These are phyloP conservation scores for Neodiprion pinetum DNA, from an alignment of 1,140 invertebrate species.

Conservation along the genomic window DNA sequence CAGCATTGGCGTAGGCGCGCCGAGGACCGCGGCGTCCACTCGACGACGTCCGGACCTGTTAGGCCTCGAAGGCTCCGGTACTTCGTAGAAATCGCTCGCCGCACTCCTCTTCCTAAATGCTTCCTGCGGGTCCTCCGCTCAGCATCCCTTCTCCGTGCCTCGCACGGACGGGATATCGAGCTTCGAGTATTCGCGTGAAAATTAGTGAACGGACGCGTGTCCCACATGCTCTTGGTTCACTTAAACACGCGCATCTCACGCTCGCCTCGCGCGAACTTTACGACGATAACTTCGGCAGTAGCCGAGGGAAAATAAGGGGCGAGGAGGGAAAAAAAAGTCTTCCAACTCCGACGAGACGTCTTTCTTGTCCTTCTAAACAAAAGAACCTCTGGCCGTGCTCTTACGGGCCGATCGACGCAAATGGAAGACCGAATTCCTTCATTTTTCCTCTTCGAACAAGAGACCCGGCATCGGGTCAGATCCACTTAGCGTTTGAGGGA, in stretches of 20 bases:
- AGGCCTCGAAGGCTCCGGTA: slow-evolving; percentile 27
- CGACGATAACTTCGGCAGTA: background rate
- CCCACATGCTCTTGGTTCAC: background rate
- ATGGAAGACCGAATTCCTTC: background rate
- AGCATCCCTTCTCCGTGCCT: background rate
- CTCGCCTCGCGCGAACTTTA: background rate
- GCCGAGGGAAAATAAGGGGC: background rate
- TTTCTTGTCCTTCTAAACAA: background rate
- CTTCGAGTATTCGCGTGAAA: slow-evolving; percentile 1
- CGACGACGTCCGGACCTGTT: slow-evolving; percentile 22
- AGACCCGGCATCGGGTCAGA: background rate
- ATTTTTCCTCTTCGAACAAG: too few relatives aligned
- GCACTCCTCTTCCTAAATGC: background rate
- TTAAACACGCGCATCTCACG: background rate
- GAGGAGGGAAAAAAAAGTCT: too few relatives aligned
- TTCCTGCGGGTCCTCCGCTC: background rate
- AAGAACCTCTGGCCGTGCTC: background rate
- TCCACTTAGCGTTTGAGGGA: background rate
- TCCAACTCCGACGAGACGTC: background rate
- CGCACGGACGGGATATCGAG: background rate
- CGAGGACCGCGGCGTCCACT: slow-evolving; percentile 25
- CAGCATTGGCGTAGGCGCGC: slow-evolving; percentile 56
- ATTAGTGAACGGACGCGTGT: slow-evolving; percentile 1
- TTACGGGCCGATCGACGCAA: background rate
- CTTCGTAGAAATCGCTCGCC: slow-evolving; percentile 15